Percentiles rank a stretch among this genome's conserved stretches.
These are phyloP conservation scores for Sacculina carcini DNA, from an alignment of 2,888 invertebrate species.

Conservation along the genomic window DNA sequence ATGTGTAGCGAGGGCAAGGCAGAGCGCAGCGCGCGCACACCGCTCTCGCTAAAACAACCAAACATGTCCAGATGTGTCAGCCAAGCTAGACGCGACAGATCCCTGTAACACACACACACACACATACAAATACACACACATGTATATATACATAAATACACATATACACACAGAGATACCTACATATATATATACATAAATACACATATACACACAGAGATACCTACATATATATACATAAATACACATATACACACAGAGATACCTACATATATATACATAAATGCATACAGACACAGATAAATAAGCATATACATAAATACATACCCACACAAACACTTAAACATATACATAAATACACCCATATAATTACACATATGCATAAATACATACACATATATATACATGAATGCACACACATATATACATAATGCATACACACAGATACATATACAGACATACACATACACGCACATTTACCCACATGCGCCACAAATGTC, in stretches of 20 bases:
- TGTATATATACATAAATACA: too few species aligned
- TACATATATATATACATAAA: too few species aligned
- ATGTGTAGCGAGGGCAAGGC: slow-evolving; percentile 36
- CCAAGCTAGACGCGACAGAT: background rate
- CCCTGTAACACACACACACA: too few species aligned
- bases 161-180: too few species aligned
- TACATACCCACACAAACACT: too few species aligned
- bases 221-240: background rate
- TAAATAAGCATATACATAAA: background rate
- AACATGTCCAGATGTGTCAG: background rate
- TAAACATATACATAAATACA: too few species aligned
- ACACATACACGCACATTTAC: background rate
- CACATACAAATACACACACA: too few species aligned
- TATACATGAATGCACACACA: background rate
- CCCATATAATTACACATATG: too few species aligned
- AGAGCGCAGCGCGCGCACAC: background rate
- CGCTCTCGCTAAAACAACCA: background rate
- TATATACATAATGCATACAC: background rate
- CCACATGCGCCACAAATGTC: background rate
- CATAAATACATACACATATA: background rate
- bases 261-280: background rate
- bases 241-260: background rate
- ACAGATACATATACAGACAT: slow-evolving; percentile 4
- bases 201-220: too few species aligned
- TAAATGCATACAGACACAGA: background rate